These are phyloP conservation scores for Leptogaster cylindrica DNA, from an alignment of 2,888 invertebrate genomes.

Conservation along the genomic window DNA sequence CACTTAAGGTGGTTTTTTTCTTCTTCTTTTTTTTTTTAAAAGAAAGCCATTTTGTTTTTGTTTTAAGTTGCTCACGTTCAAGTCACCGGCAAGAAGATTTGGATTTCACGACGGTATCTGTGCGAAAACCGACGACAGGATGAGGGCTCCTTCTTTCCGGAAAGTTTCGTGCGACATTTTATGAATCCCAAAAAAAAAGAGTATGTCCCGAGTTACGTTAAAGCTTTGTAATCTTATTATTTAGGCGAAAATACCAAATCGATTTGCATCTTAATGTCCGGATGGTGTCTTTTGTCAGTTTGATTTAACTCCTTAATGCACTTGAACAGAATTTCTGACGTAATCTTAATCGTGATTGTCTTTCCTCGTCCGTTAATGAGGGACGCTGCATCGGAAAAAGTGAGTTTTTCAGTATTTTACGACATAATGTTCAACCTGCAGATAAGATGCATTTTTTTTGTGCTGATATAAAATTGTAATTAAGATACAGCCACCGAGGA, in stretches of 20 bases:
- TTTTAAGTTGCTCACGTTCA: conserved; percentile 2
- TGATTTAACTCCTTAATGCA: conserved; percentile 7
- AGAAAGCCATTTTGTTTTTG: too few relatives aligned
- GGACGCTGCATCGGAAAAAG: conserved; percentile 6
- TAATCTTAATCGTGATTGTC: background rate
- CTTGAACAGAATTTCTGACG: conserved; percentile 1
- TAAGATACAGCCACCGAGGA: conserved; percentile 6
- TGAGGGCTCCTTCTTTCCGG: conserved; percentile 3
- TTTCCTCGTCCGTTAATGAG: conserved; percentile 31
- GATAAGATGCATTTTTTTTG: conserved; percentile 30
- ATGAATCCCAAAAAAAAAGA: too few relatives aligned
- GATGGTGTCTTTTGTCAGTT: conserved; percentile 31
- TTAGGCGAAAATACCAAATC: conserved; percentile 40
- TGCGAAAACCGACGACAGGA: too few relatives aligned
- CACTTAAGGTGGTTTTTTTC: conserved; percentile 8
- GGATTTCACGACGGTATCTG: too few relatives aligned
- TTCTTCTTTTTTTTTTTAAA: too few relatives aligned
- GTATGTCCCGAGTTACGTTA: background rate
- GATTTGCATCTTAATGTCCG: conserved; percentile 44
- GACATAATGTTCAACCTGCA: background rate
- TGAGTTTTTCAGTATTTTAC: conserved; percentile 33
- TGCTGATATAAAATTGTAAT: conserved; percentile 18
- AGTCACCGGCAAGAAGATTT: background rate
- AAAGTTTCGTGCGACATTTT: conserved; percentile 3
- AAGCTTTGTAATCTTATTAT: conserved; percentile 29